Conservation (phyloP, 2,113 vertebrate genomes). For the Pelvicachromis taeniatus region DNA sequence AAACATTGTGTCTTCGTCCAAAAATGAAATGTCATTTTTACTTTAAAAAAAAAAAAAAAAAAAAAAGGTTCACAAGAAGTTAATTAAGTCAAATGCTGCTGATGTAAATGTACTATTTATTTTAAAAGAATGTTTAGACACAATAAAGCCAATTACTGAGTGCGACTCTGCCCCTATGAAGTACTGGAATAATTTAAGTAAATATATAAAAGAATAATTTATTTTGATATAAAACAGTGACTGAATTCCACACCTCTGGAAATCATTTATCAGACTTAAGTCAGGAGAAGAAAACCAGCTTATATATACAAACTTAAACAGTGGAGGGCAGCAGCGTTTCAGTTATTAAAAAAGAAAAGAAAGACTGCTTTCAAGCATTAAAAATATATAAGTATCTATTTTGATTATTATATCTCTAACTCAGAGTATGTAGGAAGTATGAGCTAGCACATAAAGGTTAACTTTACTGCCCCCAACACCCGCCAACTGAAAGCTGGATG, state of each 20-base stretch:
- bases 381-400: not conserved
- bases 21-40: too few relatives aligned
- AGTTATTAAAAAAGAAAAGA: not conserved
- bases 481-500: not conserved
- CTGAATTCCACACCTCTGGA: not conserved
- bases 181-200: not conserved
- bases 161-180: accelerated
- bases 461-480: not conserved
- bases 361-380: not conserved
- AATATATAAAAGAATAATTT: not conserved
- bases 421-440: not conserved
- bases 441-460: not conserved
- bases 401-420: not conserved
- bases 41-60: too few relatives aligned
- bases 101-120: not conserved
- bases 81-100: not conserved
- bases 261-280: not conserved
- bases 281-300: not conserved
- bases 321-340: constrained; percentile 34
- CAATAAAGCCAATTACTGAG: not conserved
- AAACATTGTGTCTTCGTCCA: not conserved
- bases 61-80: not conserved
- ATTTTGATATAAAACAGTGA: not conserved
- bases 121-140: not conserved
- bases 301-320: constrained; percentile 1